phyloP scores from a whole-genome alignment of 2,797 vertebrate genomes.

The Dendrocincla fuliginosa region DNA sequence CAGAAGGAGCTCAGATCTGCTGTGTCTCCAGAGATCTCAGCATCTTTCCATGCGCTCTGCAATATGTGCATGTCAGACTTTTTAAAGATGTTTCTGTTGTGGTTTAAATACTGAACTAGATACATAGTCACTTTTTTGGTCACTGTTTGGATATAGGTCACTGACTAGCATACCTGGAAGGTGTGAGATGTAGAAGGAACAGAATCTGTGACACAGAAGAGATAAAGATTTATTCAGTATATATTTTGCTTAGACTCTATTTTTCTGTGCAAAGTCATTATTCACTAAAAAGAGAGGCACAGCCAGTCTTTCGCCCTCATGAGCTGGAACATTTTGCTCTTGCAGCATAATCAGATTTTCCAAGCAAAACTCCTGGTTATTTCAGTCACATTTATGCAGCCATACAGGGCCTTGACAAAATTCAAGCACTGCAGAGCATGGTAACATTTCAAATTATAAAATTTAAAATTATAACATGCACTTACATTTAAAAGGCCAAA shows the following conservation, averaged over 20 bases:
- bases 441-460: slow-evolving; percentile 37
- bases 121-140: background rate
- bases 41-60: background rate
- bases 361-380: slow-evolving; percentile 67
- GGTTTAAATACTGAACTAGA: slow-evolving; percentile 3
- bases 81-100: background rate
- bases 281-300: slow-evolving; percentile 43
- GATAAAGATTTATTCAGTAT: background rate
- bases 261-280: slow-evolving; percentile 49
- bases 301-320: slow-evolving; percentile 46
- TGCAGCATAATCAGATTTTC: slow-evolving; percentile 69
- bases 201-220: background rate
- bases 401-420: slow-evolving; percentile 35
- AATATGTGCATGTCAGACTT: background rate
- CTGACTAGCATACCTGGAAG: background rate
- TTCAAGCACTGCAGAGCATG: slow-evolving; percentile 24
- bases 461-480: background rate
- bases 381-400: slow-evolving; percentile 50
- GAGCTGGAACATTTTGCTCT: slow-evolving; percentile 68
- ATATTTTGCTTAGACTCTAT: slow-evolving; percentile 18
- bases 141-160: background rate
- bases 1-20: background rate
- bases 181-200: background rate
- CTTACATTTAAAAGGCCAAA: slow-evolving; percentile 25
- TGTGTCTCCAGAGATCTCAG: background rate